Conservation (phyloP, 2,797 vertebrate genomes). For the Hipposideros larvatus region DNA sequence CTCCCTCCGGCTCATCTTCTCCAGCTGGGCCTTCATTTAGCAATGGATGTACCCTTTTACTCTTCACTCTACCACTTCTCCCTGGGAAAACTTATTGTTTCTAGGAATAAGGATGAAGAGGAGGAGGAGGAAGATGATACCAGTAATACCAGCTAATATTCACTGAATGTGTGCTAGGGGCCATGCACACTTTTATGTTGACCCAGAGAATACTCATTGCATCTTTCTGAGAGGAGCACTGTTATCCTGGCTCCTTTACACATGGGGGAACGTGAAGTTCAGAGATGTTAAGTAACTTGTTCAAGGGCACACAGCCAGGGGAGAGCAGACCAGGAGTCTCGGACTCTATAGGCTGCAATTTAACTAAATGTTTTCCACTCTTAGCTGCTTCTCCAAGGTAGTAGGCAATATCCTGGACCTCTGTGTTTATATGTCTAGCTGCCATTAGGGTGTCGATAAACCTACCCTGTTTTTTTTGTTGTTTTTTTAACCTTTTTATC, state of each 20-base stretch:
- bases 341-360: not conserved
- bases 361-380: not conserved
- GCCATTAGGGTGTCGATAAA: not conserved
- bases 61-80: not conserved
- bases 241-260: not conserved
- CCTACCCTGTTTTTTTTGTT: rapidly evolving
- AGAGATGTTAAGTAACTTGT: not conserved
- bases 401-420: not conserved
- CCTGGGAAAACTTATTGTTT: not conserved
- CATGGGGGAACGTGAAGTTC: not conserved
- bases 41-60: not conserved
- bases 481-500: not conserved
- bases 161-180: not conserved
- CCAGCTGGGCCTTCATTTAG: not conserved
- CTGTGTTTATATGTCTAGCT: not conserved
- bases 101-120: not conserved
- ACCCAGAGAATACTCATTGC: rapidly evolving
- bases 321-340: not conserved
- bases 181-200: too few species aligned
- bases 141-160: not conserved
- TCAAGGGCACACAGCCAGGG: not conserved
- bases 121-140: not conserved
- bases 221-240: not conserved
- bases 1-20: not conserved
- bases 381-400: not conserved